Evolutionary conservation across 2,888 invertebrate genomes (phyloP).

Genomic region (Dynastes tityus): DNA sequence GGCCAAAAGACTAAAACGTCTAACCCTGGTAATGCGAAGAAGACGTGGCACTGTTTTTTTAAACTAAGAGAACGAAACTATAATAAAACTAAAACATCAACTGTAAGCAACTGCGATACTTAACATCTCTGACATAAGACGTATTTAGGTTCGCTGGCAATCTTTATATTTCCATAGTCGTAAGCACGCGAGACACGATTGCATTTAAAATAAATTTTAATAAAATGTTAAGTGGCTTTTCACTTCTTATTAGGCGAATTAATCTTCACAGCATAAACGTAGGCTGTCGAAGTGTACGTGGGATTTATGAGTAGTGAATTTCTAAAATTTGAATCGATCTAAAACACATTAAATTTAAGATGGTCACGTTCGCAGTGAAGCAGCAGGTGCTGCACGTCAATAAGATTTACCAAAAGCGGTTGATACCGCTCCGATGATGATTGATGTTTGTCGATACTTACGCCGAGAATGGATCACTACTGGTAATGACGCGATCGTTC

Average conservation of each 20-base stretch:
- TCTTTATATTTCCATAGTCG: no score
- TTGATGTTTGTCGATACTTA: constrained; percentile 53
- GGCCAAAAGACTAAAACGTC: no score
- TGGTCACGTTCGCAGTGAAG: constrained; percentile 53
- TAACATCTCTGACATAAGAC: no score
- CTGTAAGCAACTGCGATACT: no score
- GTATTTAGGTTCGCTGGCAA: no score
- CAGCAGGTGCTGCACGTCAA: constrained; percentile 56
- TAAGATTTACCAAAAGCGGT: constrained; percentile 53
- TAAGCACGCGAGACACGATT: no score
- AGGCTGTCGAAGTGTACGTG: neutral
- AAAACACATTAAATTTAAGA: constrained; percentile 54
- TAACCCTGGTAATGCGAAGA: no score
- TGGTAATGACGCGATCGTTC: constrained; percentile 24
- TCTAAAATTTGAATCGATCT: constrained; percentile 26
- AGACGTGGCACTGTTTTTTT: no score
- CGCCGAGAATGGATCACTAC: constrained; percentile 15
- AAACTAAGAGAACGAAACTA: no score
- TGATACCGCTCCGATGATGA: constrained; percentile 53
- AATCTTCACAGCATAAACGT: neutral
- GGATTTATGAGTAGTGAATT: constrained; percentile 3
- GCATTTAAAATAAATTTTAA: neutral
- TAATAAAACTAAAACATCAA: no score
- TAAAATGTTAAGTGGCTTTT: neutral
- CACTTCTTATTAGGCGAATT: neutral